phyloP scores from a whole-genome alignment of 92 coral and sea anemone genomes.

The Epizoanthus fatuus region DNA sequence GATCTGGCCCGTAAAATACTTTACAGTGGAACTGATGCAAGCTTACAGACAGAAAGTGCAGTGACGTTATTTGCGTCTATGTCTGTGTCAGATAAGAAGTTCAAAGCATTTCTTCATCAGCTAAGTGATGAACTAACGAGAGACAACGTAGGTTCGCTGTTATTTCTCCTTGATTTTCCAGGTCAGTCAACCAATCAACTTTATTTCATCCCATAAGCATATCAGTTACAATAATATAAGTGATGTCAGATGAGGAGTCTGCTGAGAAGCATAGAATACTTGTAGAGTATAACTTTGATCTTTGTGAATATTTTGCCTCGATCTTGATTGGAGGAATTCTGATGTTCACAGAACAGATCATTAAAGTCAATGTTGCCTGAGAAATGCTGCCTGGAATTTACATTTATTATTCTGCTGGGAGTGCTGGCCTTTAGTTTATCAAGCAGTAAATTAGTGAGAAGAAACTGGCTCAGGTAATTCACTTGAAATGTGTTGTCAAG shows the following conservation, averaged over 20 bases:
- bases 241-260: not conserved
- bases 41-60: slow-evolving; percentile 76
- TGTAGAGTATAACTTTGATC: not conserved
- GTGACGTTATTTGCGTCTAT: not conserved
- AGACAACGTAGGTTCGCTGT: slow-evolving; percentile 75
- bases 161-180: slow-evolving; percentile 86
- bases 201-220: too few species aligned
- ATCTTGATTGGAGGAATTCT: too few species aligned
- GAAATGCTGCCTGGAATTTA: slow-evolving; percentile 70
- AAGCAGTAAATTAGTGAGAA: slow-evolving; percentile 73
- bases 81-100: slow-evolving; percentile 12
- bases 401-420: slow-evolving; percentile 84
- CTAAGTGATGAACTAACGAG: slow-evolving; percentile 86
- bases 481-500: slow-evolving; percentile 85
- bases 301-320: not conserved
- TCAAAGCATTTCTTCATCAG: slow-evolving; percentile 63
- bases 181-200: slow-evolving; percentile 55
- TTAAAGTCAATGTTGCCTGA: slow-evolving; percentile 70
- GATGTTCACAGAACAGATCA: slow-evolving; percentile 60
- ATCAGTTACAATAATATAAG: not conserved
- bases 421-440: slow-evolving; percentile 78
- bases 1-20: slow-evolving; percentile 73
- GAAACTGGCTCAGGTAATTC: slow-evolving; percentile 81
- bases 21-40: slow-evolving; percentile 54
- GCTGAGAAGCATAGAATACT: not conserved